These are phyloP conservation scores for Oscheius sp. DNA, from an alignment of 1,140 invertebrate species.

Conservation along the genomic window DNA sequence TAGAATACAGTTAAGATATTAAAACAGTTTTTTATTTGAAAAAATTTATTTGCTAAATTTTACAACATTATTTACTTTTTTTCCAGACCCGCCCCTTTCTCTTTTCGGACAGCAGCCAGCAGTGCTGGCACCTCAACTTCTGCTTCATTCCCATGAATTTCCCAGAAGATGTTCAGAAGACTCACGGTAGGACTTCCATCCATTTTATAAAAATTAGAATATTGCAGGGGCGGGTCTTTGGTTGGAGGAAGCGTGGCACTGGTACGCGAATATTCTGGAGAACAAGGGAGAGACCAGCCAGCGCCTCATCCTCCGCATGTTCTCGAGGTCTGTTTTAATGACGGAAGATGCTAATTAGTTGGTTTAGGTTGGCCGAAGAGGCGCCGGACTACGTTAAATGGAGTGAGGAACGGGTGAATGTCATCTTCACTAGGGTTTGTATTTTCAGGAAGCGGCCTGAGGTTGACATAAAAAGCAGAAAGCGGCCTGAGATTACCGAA, in stretches of 20 bases:
- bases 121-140: not conserved
- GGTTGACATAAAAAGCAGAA: no score
- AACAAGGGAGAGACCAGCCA: no score
- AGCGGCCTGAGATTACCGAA: no score
- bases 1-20: no score
- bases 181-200: not conserved
- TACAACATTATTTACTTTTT: not conserved
- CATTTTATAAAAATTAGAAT: not conserved
- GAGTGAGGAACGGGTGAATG: constrained; percentile 63
- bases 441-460: no score
- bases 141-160: not conserved
- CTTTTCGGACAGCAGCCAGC: not conserved
- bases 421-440: constrained; percentile 65
- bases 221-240: constrained; percentile 67
- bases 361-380: constrained; percentile 72
- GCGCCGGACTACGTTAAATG: constrained; percentile 83
- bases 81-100: not conserved
- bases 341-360: no score
- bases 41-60: no score
- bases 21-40: no score
- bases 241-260: constrained; percentile 74
- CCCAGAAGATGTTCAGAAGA: not conserved
- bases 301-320: constrained; percentile 32
- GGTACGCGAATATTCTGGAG: constrained; percentile 38
- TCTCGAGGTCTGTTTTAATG: constrained; percentile 28